Evolutionary conservation across 2,113 vertebrate species (phyloP).

Genomic region (Dipodomys ordii): DNA sequence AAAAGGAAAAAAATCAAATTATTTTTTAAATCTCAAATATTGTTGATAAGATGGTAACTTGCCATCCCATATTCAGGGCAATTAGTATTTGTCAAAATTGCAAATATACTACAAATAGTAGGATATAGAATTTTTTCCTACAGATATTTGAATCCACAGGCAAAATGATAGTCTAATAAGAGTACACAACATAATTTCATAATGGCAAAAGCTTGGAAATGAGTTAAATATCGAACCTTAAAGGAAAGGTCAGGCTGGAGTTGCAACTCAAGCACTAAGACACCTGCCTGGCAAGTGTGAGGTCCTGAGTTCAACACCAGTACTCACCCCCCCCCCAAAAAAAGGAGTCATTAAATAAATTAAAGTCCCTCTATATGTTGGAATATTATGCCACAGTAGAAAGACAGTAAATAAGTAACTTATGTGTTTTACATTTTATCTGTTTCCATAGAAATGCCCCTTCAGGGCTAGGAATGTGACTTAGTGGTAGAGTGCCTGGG

Average conservation of each 20-base stretch:
- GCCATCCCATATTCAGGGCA: not conserved
- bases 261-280: too few species aligned
- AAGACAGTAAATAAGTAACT: not conserved
- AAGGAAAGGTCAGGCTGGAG: too few species aligned
- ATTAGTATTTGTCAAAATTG: slow-evolving; percentile 42
- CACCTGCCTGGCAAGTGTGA: too few species aligned
- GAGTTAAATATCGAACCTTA: too few species aligned
- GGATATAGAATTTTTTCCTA: not conserved
- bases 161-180: not conserved
- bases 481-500: too few species aligned
- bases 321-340: too few species aligned
- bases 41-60: not conserved
- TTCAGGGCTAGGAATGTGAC: too few species aligned
- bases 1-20: too few species aligned
- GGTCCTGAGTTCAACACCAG: too few species aligned
- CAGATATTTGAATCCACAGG: not conserved
- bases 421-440: not conserved
- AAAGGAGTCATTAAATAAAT: not conserved
- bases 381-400: not conserved
- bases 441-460: too few species aligned
- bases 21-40: not conserved
- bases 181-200: too few species aligned
- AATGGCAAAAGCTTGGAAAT: too few species aligned
- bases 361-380: not conserved
- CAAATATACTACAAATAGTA: not conserved